These are phyloP conservation scores for Hydrozoanthus tunicans DNA, from an alignment of 64 coral and sea anemone species.

Conservation along the genomic window DNA sequence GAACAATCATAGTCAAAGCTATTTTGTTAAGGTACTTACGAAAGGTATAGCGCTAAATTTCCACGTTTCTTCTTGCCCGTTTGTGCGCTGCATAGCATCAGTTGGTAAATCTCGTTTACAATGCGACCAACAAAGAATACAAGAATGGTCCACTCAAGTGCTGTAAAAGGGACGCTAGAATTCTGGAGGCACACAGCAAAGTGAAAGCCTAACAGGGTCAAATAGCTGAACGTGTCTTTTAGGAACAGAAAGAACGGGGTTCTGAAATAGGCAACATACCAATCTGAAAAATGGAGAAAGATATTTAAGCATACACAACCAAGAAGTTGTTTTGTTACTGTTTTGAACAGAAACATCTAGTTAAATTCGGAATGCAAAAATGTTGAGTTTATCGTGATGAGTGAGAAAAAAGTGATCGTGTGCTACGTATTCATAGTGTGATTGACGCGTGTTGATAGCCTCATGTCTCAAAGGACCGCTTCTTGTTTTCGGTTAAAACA, in stretches of 20 bases:
- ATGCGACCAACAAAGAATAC: slow-evolving; percentile 60
- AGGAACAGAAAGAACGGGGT: slow-evolving; percentile 61
- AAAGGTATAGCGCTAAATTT: background rate
- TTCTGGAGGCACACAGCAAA: slow-evolving; percentile 43
- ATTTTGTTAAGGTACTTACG: background rate
- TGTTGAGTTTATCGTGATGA: too few relatives aligned
- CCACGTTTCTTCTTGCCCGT: background rate
- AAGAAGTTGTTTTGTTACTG: too few relatives aligned
- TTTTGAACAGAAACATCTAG: too few relatives aligned
- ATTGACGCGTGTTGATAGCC: too few relatives aligned
- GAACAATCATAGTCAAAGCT: too few relatives aligned
- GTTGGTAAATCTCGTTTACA: slow-evolving; percentile 36
- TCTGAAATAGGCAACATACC: slow-evolving; percentile 36
- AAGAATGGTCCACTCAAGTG: slow-evolving; percentile 34
- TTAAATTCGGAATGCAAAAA: too few relatives aligned
- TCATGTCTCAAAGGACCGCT: too few relatives aligned
- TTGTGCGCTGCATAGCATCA: background rate
- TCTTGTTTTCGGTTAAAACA: too few relatives aligned
- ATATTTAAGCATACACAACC: too few relatives aligned
- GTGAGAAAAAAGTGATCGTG: too few relatives aligned
- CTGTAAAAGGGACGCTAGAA: slow-evolving; percentile 25
- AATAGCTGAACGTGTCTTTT: slow-evolving; percentile 48
- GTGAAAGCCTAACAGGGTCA: slow-evolving; percentile 37
- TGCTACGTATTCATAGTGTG: too few relatives aligned
- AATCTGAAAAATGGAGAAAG: slow-evolving; percentile 5